Percentiles rank a stretch among this genome's conserved stretches.
Conservation (phyloP, 1,140 invertebrate species). For the Pseudomyrmex cubaensis region DNA sequence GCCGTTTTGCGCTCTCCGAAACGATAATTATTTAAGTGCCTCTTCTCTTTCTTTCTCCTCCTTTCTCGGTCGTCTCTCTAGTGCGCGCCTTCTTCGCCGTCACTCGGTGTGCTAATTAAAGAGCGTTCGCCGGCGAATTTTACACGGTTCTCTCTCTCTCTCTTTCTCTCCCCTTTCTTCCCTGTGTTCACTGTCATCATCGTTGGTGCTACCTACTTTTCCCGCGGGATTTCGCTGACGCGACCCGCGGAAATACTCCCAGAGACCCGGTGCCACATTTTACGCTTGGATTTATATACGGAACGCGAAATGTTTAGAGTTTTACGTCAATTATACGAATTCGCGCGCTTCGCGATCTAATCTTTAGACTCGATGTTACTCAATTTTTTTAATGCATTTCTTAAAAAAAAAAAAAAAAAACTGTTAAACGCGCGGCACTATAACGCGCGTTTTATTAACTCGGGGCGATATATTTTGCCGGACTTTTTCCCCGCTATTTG, state of each 20-base stretch:
- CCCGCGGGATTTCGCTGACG: constrained; percentile 45
- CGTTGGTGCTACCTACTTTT: constrained; percentile 33
- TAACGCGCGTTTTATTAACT: background rate
- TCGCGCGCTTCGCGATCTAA: too few species aligned
- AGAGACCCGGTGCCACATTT: constrained; percentile 77
- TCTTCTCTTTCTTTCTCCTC: constrained; percentile 58
- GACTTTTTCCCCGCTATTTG: constrained; percentile 8
- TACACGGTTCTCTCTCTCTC: constrained; percentile 76
- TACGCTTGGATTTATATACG: constrained; percentile 25
- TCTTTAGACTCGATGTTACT: too few species aligned
- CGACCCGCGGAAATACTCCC: constrained; percentile 64
- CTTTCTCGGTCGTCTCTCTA: constrained; percentile 31
- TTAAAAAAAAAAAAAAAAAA: too few species aligned
- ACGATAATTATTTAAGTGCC: constrained; percentile 83
- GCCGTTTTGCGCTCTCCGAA: constrained; percentile 71
- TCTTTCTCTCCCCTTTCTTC: constrained; percentile 72
- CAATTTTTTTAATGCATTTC: too few species aligned
- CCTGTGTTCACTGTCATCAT: constrained; percentile 73
- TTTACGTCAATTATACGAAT: background rate
- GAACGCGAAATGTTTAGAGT: background rate
- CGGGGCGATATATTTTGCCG: background rate
- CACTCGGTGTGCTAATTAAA: constrained; percentile 79
- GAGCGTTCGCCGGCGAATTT: constrained; percentile 79
- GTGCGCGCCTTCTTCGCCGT: constrained; percentile 46
- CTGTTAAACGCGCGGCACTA: too few species aligned